Evolutionary conservation across 1,140 invertebrate species (phyloP).

Genomic region (Vollenhovia emeryi): DNA sequence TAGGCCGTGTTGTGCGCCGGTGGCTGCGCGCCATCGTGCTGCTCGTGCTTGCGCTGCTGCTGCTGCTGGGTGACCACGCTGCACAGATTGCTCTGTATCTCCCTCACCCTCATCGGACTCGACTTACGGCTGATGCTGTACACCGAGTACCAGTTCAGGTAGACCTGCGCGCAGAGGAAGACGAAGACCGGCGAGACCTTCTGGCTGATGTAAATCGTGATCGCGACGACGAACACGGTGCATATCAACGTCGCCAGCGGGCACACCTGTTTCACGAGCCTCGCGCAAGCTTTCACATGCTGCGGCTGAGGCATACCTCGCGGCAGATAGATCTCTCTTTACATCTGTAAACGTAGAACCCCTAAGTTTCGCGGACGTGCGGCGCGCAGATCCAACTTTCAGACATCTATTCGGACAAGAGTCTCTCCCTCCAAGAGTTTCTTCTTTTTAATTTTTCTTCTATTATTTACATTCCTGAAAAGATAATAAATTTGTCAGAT

Average conservation of each 20-base stretch:
- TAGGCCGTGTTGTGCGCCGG: conserved; percentile 17
- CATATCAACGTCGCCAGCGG: conserved; percentile 43
- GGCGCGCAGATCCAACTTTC: conserved; percentile 8
- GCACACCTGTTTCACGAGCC: conserved; percentile 31
- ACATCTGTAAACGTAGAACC: neutral
- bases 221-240: conserved; percentile 39
- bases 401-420: neutral
- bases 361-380: neutral
- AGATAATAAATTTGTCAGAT: neutral
- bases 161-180: conserved; percentile 76
- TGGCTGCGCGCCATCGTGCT: neutral
- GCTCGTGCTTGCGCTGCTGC: neutral
- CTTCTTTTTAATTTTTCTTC: neutral
- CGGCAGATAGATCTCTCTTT: neutral
- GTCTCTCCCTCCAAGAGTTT: neutral
- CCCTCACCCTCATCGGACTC: conserved; percentile 65
- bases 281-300: conserved; percentile 36
- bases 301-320: conserved; percentile 5
- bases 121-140: conserved; percentile 70
- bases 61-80: neutral
- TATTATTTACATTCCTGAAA: conserved; percentile 7
- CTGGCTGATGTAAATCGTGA: conserved; percentile 74
- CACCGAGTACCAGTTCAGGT: conserved; percentile 78
- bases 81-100: conserved; percentile 32
- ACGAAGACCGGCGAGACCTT: conserved; percentile 73